These are phyloP conservation scores for Solenodon paradoxus DNA, from an alignment of 2,113 vertebrate species.

Conservation along the genomic window DNA sequence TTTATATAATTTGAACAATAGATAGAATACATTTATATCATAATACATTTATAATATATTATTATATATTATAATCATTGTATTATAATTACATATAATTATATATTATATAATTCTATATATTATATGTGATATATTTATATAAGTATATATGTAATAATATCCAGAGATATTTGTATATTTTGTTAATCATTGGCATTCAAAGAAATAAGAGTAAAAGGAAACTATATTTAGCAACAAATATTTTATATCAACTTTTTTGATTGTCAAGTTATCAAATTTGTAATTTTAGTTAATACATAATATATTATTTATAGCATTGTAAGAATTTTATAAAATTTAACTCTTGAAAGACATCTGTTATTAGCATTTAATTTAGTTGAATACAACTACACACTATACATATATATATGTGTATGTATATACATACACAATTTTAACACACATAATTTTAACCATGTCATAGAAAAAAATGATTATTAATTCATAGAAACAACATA, in stretches of 20 bases:
- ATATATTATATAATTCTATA: too few relatives aligned
- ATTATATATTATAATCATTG: too few relatives aligned
- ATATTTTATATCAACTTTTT: background rate
- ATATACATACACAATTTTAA: background rate
- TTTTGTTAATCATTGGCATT: background rate
- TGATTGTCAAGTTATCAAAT: background rate
- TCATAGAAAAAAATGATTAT: background rate
- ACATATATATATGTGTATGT: too few relatives aligned
- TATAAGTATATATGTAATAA: too few relatives aligned
- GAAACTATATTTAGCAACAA: background rate
- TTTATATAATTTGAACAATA: background rate
- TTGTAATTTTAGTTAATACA: background rate
- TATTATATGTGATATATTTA: too few relatives aligned
- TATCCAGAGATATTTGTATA: background rate
- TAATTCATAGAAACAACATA: background rate
- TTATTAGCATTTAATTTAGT: background rate
- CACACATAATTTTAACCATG: background rate
- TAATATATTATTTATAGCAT: background rate
- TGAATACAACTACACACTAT: background rate
- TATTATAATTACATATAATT: too few relatives aligned
- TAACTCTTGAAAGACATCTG: background rate
- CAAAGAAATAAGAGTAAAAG: background rate
- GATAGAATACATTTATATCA: too few relatives aligned
- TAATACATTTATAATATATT: background rate
- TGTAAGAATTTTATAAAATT: conserved; percentile 11